These are phyloP conservation scores for Nesidiocoris tenuis DNA, from an alignment of 2,888 invertebrate species.

Conservation along the genomic window DNA sequence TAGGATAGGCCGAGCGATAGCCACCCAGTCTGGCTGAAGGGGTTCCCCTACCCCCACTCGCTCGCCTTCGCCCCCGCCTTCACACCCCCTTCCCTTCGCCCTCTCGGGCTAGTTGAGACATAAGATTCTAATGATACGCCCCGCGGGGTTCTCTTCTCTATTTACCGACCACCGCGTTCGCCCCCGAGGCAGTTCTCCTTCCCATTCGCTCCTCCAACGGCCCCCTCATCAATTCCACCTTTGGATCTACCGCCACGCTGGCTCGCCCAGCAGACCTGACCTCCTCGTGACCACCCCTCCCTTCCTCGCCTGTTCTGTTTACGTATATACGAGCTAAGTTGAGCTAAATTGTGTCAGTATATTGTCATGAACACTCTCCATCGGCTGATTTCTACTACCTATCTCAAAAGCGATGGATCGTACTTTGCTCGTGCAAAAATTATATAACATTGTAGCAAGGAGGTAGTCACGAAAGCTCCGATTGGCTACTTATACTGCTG, in stretches of 20 bases:
- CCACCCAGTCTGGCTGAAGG: neutral
- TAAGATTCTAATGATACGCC: slow-evolving; percentile 10
- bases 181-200: neutral
- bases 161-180: slow-evolving; percentile 18
- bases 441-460: no score
- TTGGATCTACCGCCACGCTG: slow-evolving; percentile 32
- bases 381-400: no score
- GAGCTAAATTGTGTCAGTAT: neutral
- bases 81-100: neutral
- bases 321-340: neutral
- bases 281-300: slow-evolving; percentile 16
- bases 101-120: neutral
- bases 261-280: slow-evolving; percentile 34
- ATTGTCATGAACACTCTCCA: no score
- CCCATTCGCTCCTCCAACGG: neutral
- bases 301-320: neutral
- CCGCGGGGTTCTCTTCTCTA: slow-evolving; percentile 25
- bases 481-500: no score
- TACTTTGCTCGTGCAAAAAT: no score
- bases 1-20: neutral
- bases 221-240: neutral
- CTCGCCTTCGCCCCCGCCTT: neutral
- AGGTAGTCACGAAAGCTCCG: no score
- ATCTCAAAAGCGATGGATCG: no score
- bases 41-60: neutral